These are phyloP conservation scores for Kryptolebias ocellatus DNA, from an alignment of 2,797 vertebrate genomes.

Conservation along the genomic window DNA sequence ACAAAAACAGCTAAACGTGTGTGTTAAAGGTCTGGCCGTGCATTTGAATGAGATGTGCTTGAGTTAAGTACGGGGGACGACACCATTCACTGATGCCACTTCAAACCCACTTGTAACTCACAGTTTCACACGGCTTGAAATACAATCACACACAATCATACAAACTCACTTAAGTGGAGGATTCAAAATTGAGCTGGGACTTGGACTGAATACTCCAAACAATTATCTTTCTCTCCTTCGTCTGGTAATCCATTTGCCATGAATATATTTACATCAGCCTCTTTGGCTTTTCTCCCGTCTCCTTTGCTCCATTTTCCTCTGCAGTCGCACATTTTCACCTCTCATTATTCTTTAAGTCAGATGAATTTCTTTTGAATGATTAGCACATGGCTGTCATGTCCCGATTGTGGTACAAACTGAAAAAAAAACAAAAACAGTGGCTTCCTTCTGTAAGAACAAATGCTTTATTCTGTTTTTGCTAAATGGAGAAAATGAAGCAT, in stretches of 20 bases:
- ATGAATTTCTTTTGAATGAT: neutral
- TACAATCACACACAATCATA: constrained; percentile 57
- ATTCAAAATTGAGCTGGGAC: constrained; percentile 79
- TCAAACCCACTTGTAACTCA: constrained; percentile 63
- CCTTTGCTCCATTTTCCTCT: constrained; percentile 21
- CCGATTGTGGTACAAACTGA: neutral
- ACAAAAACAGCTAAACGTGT: constrained; percentile 25
- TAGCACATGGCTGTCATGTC: neutral
- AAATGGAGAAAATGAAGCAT: neutral
- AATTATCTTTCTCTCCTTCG: constrained; percentile 73
- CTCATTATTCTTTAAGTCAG: constrained; percentile 3
- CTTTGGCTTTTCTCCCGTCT: constrained; percentile 8
- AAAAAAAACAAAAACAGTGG: too few relatives aligned
- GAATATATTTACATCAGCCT: constrained; percentile 68
- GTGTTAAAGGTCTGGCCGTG: constrained; percentile 18
- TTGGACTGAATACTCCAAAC: constrained; percentile 75
- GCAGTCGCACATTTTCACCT: constrained; percentile 45
- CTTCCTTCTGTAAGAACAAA: too few relatives aligned
- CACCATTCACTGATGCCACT: constrained; percentile 62
- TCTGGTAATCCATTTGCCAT: constrained; percentile 68
- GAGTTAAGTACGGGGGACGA: constrained; percentile 59
- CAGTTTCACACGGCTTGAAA: constrained; percentile 42
- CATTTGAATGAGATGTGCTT: constrained; percentile 37
- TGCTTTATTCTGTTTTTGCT: neutral
- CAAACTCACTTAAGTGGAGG: constrained; percentile 73